These are phyloP conservation scores for Zosterops borbonicus DNA, from an alignment of 2,113 vertebrate species.

Conservation along the genomic window DNA sequence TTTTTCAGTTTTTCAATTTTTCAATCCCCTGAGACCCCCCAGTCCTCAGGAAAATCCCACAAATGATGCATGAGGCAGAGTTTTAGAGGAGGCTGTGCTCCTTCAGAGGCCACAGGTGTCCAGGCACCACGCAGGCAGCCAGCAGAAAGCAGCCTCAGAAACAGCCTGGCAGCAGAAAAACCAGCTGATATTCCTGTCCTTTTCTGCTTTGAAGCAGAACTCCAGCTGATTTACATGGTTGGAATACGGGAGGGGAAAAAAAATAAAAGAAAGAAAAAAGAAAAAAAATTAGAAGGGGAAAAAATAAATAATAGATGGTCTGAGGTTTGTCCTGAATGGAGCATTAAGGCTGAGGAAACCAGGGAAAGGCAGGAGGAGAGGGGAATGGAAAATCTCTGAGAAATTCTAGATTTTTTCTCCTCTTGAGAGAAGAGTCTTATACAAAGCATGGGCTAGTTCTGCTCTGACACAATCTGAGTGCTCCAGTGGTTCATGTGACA, in stretches of 20 bases:
- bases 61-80: neutral
- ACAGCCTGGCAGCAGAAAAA: neutral
- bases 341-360: neutral
- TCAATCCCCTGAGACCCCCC: neutral
- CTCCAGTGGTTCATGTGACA: neutral
- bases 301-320: rapidly evolving
- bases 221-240: neutral
- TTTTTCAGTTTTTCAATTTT: no score
- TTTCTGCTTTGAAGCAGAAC: neutral
- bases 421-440: neutral
- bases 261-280: no score
- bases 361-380: neutral
- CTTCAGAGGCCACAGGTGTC: neutral
- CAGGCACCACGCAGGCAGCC: neutral
- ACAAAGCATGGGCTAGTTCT: neutral
- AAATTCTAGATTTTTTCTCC: neutral
- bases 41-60: neutral
- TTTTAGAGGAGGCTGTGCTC: neutral
- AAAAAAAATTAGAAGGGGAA: no score
- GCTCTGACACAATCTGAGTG: neutral
- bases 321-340: neutral
- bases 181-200: neutral
- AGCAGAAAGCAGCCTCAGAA: neutral
- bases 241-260: neutral
- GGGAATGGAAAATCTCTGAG: neutral